Conservation (phyloP, 1,140 invertebrate species). For the Brachionus asplanchnoidis region DNA sequence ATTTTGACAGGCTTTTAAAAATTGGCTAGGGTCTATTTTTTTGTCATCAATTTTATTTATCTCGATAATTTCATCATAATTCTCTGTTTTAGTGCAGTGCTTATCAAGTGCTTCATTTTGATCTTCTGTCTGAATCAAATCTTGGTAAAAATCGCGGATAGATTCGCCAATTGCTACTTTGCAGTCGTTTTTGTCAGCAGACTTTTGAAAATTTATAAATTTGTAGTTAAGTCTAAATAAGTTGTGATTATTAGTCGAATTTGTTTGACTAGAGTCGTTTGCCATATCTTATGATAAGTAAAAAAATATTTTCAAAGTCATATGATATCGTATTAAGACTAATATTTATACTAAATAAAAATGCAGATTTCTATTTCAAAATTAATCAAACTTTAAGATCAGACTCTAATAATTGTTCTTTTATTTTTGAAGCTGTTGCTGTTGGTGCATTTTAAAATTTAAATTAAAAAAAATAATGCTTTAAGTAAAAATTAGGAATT, state of each 20-base stretch:
- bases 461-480: not conserved
- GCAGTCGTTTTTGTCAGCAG: not conserved
- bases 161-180: not conserved
- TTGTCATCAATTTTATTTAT: not conserved
- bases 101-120: not conserved
- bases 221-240: slow-evolving; percentile 15
- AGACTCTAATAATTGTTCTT: not conserved
- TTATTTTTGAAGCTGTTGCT: not conserved
- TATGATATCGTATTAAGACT: not conserved
- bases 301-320: not conserved
- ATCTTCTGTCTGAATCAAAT: not conserved
- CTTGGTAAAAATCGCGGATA: not conserved
- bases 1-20: slow-evolving; percentile 7
- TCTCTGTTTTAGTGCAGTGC: not conserved
- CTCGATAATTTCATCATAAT: not conserved
- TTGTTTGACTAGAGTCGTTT: not conserved
- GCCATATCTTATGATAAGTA: not conserved
- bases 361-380: not conserved
- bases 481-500: not conserved
- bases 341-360: not conserved
- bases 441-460: not conserved
- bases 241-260: not conserved
- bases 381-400: not conserved
- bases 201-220: slow-evolving; percentile 20
- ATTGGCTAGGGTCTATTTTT: not conserved